Evolutionary conservation across 2,113 vertebrate genomes (phyloP).

Genomic region (Sturnira hondurensis): DNA sequence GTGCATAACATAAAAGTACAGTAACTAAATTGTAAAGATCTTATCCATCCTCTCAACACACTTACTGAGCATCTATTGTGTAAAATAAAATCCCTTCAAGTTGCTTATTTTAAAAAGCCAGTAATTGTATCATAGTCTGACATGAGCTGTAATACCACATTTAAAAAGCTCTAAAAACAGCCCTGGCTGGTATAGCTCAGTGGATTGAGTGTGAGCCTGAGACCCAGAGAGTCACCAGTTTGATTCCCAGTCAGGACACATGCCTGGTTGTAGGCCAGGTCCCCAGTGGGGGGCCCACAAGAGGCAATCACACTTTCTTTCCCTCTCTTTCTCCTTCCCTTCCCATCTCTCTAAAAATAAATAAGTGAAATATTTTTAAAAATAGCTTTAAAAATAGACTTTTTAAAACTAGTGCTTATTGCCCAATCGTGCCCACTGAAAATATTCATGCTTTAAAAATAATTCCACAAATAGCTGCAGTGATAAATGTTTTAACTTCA

Average conservation of each 20-base stretch:
- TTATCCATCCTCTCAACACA: not conserved
- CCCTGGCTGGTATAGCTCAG: too few species aligned
- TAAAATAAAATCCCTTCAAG: not conserved
- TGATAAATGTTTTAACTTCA: not conserved
- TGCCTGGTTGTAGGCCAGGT: too few species aligned
- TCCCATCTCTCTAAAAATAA: too few species aligned
- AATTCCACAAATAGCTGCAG: not conserved
- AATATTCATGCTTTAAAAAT: not conserved
- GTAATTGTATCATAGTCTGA: not conserved
- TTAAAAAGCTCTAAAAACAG: not conserved
- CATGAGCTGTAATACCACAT: not conserved
- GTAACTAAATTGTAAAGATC: not conserved
- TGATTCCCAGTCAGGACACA: too few species aligned
- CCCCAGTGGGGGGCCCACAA: too few species aligned
- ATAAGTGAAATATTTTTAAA: not conserved
- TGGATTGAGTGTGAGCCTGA: too few species aligned
- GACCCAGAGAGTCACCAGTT: too few species aligned
- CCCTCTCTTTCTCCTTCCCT: too few species aligned
- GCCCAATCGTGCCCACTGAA: not conserved
- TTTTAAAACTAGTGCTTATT: not conserved
- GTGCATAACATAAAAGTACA: not conserved
- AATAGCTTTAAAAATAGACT: not conserved
- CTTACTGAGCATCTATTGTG: not conserved
- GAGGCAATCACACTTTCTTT: too few species aligned
- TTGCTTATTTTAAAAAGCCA: not conserved